phyloP scores from a whole-genome alignment of 2,113 vertebrate genomes.

The Neolamprologus sp. region DNA sequence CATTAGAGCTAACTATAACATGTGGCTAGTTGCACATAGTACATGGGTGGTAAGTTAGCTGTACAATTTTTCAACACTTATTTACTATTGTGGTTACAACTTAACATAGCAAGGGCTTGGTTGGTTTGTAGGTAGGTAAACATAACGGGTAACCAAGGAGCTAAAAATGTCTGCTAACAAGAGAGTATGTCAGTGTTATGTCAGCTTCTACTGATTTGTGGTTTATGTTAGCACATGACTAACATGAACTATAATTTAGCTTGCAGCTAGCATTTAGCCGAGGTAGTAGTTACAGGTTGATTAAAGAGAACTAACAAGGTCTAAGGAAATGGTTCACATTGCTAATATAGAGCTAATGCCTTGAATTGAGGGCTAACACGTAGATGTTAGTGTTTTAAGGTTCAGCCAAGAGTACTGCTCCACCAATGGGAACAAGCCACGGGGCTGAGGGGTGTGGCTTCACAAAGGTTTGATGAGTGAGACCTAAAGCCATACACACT shows the following conservation, averaged over 20 bases:
- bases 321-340: neutral
- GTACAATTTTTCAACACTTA: neutral
- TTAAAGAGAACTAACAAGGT: neutral
- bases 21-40: neutral
- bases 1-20: neutral
- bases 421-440: neutral
- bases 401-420: neutral
- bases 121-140: neutral
- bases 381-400: neutral
- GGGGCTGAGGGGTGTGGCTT: conserved; percentile 15
- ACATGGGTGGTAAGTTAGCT: neutral
- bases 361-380: neutral
- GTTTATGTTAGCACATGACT: neutral
- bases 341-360: neutral
- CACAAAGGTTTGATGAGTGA: conserved; percentile 22
- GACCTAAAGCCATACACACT: conserved; percentile 58
- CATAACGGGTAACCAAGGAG: neutral
- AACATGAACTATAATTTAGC: neutral
- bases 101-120: neutral
- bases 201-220: neutral
- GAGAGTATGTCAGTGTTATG: neutral
- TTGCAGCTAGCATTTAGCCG: neutral
- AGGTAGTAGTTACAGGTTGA: neutral
- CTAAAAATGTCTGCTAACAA: neutral
- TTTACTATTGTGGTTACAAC: neutral